Evolutionary conservation across 2,888 invertebrate species (phyloP).

Genomic region (Sesia apiformis): DNA sequence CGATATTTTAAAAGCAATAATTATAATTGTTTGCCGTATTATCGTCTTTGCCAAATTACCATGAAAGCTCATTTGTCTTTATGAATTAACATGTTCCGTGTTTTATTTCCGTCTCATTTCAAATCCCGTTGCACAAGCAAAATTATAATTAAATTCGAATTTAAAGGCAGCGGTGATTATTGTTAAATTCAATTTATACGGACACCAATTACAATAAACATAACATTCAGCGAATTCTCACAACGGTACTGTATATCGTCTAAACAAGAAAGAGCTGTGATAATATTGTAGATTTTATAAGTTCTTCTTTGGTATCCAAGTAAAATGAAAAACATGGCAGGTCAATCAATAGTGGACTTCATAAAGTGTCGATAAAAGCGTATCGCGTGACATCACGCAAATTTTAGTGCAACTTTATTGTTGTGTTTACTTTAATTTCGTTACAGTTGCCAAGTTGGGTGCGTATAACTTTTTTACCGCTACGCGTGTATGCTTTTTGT

Average conservation of each 20-base stretch:
- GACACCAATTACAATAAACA: constrained; percentile 12
- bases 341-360: constrained; percentile 1
- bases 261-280: not conserved
- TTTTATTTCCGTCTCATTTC: no score
- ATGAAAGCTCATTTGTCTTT: no score
- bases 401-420: constrained; percentile 3
- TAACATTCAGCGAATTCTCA: constrained; percentile 7
- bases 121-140: not conserved
- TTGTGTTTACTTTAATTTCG: constrained; percentile 5
- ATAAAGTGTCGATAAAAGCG: not conserved
- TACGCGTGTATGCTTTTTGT: no score
- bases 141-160: not conserved
- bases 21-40: no score
- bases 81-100: no score
- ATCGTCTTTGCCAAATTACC: no score
- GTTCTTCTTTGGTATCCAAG: not conserved
- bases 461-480: no score
- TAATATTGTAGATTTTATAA: no score
- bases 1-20: no score
- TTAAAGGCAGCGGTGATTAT: not conserved
- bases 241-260: constrained; percentile 1
- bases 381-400: constrained; percentile 12
- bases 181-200: not conserved
- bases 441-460: not conserved
- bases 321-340: not conserved